phyloP scores from a whole-genome alignment of 2,113 vertebrate species.

The Glaucomys volans region DNA sequence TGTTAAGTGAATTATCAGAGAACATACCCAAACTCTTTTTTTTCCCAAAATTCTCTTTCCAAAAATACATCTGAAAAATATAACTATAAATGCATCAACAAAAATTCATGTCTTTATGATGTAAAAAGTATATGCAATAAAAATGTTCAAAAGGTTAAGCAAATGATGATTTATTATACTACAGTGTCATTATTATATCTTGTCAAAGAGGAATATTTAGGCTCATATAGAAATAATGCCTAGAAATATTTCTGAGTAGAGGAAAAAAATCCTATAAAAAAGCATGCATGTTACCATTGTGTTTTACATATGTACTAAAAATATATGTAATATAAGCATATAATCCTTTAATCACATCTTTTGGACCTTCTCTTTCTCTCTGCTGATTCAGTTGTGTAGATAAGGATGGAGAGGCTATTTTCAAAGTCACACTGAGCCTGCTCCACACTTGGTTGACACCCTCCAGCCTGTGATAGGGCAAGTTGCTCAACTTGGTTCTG shows the following conservation, averaged over 20 bases:
- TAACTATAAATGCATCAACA: background rate
- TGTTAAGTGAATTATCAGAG: background rate
- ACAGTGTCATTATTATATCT: background rate
- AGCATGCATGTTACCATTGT: background rate
- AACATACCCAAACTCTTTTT: background rate
- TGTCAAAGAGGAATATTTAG: background rate
- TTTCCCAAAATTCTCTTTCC: background rate
- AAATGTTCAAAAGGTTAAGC: slow-evolving; percentile 23
- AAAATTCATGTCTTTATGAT: slow-evolving; percentile 7
- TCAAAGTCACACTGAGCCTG: background rate
- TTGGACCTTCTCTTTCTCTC: background rate
- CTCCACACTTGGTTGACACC: background rate
- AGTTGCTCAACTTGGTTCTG: background rate
- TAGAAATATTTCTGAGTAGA: slow-evolving; percentile 21
- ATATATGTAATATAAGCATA: background rate
- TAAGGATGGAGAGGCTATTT: background rate
- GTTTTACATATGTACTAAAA: background rate
- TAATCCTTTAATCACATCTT: background rate
- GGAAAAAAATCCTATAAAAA: slow-evolving; percentile 17
- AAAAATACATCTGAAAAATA: slow-evolving; percentile 44
- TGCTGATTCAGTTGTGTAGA: background rate
- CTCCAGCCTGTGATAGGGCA: background rate
- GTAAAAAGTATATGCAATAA: slow-evolving; percentile 17
- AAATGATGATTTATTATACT: slow-evolving; percentile 41
- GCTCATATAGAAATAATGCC: background rate